Evolutionary conservation across 2,888 invertebrate genomes (phyloP).

Genomic region (Pheosia tremula): DNA sequence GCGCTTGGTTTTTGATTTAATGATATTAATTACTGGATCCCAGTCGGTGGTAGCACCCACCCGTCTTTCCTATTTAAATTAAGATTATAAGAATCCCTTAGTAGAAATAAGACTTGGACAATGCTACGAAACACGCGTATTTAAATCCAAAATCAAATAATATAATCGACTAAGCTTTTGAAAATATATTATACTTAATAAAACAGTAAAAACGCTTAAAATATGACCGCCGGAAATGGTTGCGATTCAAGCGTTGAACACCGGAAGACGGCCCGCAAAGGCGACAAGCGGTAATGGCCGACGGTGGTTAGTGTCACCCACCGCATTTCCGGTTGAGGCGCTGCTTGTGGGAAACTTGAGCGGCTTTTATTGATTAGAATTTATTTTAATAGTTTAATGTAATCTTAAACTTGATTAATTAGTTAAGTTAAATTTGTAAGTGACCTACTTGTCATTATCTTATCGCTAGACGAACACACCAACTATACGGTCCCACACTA

Average conservation of each 20-base stretch:
- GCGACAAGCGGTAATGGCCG: constrained; percentile 27
- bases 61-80: too few species aligned
- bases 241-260: constrained; percentile 38
- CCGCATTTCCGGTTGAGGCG: constrained; percentile 38
- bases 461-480: too few species aligned
- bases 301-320: constrained; percentile 35
- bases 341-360: constrained; percentile 24
- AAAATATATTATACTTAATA: neutral
- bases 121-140: too few species aligned
- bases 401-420: neutral
- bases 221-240: constrained; percentile 38
- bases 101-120: too few species aligned
- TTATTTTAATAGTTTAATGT: neutral
- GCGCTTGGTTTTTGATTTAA: too few species aligned
- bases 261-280: constrained; percentile 41
- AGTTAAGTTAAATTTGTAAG: neutral
- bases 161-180: too few species aligned
- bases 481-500: too few species aligned
- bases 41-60: too few species aligned
- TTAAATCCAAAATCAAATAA: too few species aligned
- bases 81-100: too few species aligned
- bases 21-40: too few species aligned
- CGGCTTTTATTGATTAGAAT: constrained; percentile 15
- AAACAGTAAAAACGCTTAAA: constrained; percentile 18
- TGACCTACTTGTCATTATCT: neutral